Conservation (phyloP, 2,113 vertebrate species). For the Sclerurus mexicanus region DNA sequence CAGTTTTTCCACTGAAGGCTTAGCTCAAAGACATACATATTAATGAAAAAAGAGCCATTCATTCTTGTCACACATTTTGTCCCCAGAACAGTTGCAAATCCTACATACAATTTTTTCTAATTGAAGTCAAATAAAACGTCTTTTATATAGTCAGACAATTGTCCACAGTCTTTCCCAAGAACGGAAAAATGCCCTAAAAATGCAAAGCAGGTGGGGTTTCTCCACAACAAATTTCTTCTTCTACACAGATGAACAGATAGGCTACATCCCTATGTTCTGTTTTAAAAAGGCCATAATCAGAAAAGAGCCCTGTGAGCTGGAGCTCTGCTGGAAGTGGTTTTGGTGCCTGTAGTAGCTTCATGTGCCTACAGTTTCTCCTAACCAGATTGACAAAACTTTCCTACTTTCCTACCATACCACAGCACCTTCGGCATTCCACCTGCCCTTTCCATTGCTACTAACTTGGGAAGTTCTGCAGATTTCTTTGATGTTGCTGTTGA, state of each 20-base stretch:
- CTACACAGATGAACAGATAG: not conserved
- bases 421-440: not conserved
- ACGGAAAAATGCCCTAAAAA: conserved; percentile 47
- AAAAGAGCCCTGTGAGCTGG: not conserved
- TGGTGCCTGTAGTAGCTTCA: not conserved
- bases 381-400: not conserved
- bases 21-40: conserved; percentile 1
- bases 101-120: conserved; percentile 53
- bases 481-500: not conserved
- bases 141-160: conserved; percentile 54
- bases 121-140: conserved; percentile 61
- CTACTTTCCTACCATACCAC: not conserved
- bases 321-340: not conserved
- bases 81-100: conserved; percentile 60
- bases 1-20: conserved; percentile 44
- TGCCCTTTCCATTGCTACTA: not conserved
- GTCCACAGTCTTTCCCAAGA: conserved; percentile 46
- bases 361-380: not conserved
- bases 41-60: conserved; percentile 46
- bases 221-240: conserved; percentile 9
- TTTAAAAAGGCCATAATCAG: not conserved
- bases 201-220: conserved; percentile 62
- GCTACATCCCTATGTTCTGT: not conserved
- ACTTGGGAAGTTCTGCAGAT: not conserved
- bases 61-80: conserved; percentile 60